Evolutionary conservation across 1,140 invertebrate genomes (phyloP), one percentile per base, ranked within the genome.

Genomic region (Bombus pyrosoma): DNA sequence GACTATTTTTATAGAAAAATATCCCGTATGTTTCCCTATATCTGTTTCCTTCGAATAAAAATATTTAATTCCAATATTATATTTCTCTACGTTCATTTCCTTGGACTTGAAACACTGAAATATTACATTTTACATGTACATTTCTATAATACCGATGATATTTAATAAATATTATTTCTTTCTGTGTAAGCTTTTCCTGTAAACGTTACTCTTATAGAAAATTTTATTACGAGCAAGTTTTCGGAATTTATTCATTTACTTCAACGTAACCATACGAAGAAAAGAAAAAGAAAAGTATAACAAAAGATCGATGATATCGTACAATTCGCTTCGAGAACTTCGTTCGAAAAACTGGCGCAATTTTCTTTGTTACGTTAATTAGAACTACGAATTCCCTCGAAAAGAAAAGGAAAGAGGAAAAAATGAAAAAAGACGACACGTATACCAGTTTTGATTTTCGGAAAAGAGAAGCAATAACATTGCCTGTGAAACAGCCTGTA

Each of bases 121-220:
- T 22, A 53, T 18, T 47, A 47, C 47, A 6, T 47, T 53, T 18
- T 53, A 53, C 47, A 22, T 53, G 6, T 22, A 22, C 18, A 22
- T 53, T 53, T 53, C 22, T 53, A 22, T 22, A 2, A 53, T 22
- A 53, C 1, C 18, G 5, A 8, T 8, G 18, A 53, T 22, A 53
- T 8, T 53, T 22, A 8, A 53, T 53, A 53, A 53, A 53, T 22
- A 53, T 53, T 22, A 8, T 6, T 53, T 53, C 18, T 22, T 2
- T 22, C 18, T 22, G 18, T 2, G 1, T 0, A 53, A 53, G 0
- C 6, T 53, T 53, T 0, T 6, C 0, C 47, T 6, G 2, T 1
- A 53, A 22, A 53, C 47, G 47, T 53, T 53, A 22, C 47, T 22
- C 18, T 8, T 18, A 22, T 6, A 53, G 47, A 53, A 53, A 53